Base-by-base conservation (phyloP, 2,888 invertebrate species). In the Noctua janthe region DNA sequence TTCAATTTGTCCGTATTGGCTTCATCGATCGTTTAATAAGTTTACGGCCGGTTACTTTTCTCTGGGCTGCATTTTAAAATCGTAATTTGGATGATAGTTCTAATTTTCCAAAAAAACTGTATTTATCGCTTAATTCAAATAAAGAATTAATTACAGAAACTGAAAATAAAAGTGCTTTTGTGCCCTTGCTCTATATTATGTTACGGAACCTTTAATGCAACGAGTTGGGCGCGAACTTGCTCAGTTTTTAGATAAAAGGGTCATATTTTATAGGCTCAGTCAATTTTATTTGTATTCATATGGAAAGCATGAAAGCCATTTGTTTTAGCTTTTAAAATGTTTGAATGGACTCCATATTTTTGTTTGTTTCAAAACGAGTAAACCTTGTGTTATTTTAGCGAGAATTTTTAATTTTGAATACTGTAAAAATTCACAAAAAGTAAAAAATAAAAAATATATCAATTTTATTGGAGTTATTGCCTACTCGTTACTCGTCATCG, bases 281-380 rank as follows among this genome's bases (percentile, higher is more conserved):
- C 69, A 83, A 79, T 79, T 76, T 85, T 73, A 35, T 79, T 73
- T 74, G 73, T 75, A 64, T 78, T 72, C 43, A 56, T 64, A 59
- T 39, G 35, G 1, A 64, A 7, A 43, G 7, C 43, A 39, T 43
- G 23, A 67, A 73, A 75, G 49, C 59, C 67, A 64, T 85, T 76
- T 71, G 39, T 83, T 83, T 76, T 39, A 67, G 73, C 62, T 76
- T 79, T 83, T 66, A n/a, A 43, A 74, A 71, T 69, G 15, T 76
- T 78, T 39, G 51, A 39, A 69, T 72, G 39, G 35, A 56, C 15
- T 70, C 15, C 10, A n/a, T 67, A 73, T 85, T 59, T 54, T 35
- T 69, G n/a, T 86, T 73, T 56, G 51, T 29, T 59, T 64, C 5
- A 15, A 54, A 29, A 66, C 29, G 17, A 23, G 29, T 0, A 10